Evolutionary conservation across 2,113 vertebrate species (phyloP).

Genomic region (Sclerurus mexicanus): DNA sequence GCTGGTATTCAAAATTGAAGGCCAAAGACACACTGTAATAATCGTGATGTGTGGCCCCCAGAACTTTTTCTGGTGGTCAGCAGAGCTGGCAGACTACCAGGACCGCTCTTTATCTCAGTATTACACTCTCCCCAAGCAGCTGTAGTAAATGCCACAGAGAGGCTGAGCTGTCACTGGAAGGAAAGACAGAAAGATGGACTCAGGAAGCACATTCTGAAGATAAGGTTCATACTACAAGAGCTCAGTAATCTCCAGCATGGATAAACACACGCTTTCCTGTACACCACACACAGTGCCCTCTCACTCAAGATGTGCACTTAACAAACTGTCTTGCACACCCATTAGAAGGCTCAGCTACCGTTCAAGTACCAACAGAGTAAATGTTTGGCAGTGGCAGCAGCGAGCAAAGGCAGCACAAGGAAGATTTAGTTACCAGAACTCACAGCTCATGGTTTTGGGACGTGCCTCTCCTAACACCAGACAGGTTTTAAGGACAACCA

Average conservation of each 20-base stretch:
- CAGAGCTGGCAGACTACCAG: slow-evolving; percentile 14
- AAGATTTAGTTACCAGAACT: not conserved
- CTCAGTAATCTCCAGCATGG: not conserved
- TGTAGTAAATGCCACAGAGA: not conserved
- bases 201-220: slow-evolving; percentile 57
- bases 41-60: not conserved
- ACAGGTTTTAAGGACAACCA: not conserved
- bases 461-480: not conserved
- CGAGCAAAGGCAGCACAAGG: not conserved
- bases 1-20: not conserved
- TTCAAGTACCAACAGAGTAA: not conserved
- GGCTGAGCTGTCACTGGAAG: slow-evolving; percentile 34
- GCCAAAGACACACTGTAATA: not conserved
- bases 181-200: slow-evolving; percentile 44
- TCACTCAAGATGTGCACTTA: not conserved
- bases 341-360: not conserved
- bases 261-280: slow-evolving; percentile 35
- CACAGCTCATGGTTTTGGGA: fast-evolving
- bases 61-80: slow-evolving; percentile 4
- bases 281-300: not conserved
- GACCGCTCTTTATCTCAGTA: not conserved
- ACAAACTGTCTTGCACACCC: not conserved
- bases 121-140: slow-evolving; percentile 5
- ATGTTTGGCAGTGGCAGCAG: not conserved
- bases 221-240: slow-evolving; percentile 20